Base-by-base conservation (phyloP, 2,888 invertebrate species). In the Hirtodrosophila trivittata region DNA sequence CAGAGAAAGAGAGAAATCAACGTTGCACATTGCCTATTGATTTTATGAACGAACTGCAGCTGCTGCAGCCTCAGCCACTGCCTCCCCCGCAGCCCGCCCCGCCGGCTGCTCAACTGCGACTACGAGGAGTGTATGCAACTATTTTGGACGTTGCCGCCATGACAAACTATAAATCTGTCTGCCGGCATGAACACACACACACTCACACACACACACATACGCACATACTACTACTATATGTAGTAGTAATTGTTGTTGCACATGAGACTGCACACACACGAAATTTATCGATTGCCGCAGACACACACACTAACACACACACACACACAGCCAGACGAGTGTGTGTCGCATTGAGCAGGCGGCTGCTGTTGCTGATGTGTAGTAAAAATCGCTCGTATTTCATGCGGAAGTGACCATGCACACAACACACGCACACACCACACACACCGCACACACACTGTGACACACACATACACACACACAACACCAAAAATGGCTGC, bases 341-440 rank as follows among this genome's bases (percentile, higher is more conserved):
- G 1, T 28, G 37, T 25, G 25, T 25, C 25, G 37, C 28, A 49
- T 25, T 6, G 25, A 25, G 25, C 26, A 50, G 28, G 18, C 38
- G 16, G n/a, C 9, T 71, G 60, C 75, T 78, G 84, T 32, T 76
- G 77, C 70, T 84, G 77, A 68, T 80, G 86, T 71, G 77, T 82
- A 86, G 86, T 84, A 86, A 77, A 83, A 84, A 84, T 76, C 59
- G 58, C 71, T 83, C 83, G 83, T 83, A 82, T 83, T 87, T 87
- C 86, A 87, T 74, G 78, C 86, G 86, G 87, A 87, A 87, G 77
- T 86, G 84, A 81, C 86, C 86, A 59, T 33, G 26, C 62, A 52
- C 38, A 39, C 43, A 41, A n/a, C 35, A 51, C 41, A 12, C 32
- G 38, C 26, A 55, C 47, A 9, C 14, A 21, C 45, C n/a, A 58